Evolutionary conservation across 2,113 vertebrate species (phyloP).

Genomic region (Antigone vipio): DNA sequence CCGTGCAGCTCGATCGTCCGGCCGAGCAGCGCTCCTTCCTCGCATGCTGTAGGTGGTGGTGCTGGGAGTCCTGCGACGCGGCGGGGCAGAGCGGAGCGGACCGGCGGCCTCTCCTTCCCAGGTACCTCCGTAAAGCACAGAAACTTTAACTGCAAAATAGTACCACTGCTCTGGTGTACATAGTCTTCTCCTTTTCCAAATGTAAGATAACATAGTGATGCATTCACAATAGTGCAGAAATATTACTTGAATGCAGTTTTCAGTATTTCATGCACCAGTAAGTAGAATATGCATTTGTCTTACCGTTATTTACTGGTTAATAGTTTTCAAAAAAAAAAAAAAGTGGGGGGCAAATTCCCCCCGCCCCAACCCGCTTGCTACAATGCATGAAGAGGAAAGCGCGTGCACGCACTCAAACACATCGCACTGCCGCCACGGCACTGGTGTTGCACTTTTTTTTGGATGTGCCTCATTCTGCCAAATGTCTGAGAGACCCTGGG

Average conservation of each 20-base stretch:
- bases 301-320: constrained; percentile 27
- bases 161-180: constrained; percentile 57
- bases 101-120: constrained; percentile 38
- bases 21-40: constrained; percentile 39
- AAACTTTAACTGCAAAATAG: constrained; percentile 16
- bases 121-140: constrained; percentile 73
- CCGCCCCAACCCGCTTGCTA: constrained; percentile 45
- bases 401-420: constrained; percentile 61
- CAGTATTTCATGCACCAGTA: constrained; percentile 54
- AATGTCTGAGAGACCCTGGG: constrained; percentile 63
- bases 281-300: constrained; percentile 45
- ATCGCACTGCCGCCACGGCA: constrained; percentile 61
- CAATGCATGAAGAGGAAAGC: constrained; percentile 70
- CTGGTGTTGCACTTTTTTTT: constrained; percentile 63
- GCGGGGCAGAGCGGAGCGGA: background rate
- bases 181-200: constrained; percentile 24
- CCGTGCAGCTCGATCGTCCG: constrained; percentile 1
- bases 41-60: constrained; percentile 49
- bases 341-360: background rate
- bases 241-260: constrained; percentile 65
- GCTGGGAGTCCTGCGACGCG: constrained; percentile 7
- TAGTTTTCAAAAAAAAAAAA: constrained; percentile 41
- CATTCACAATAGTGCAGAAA: constrained; percentile 42
- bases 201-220: constrained; percentile 50
- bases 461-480: constrained; percentile 69